phyloP scores from a whole-genome alignment of 2,113 vertebrate species.

The Thinocorus orbignyianus region DNA sequence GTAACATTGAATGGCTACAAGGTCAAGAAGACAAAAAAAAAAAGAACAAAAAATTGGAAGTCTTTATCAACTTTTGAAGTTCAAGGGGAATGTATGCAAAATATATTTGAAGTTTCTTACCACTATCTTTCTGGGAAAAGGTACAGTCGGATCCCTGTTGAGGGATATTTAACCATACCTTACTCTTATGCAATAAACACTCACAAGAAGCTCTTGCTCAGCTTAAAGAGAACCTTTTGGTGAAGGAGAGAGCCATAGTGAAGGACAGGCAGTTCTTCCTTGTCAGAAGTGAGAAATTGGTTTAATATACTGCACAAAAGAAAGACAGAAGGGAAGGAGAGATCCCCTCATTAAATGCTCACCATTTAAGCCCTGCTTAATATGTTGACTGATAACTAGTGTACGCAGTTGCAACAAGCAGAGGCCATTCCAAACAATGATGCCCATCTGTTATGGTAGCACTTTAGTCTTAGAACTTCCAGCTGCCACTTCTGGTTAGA shows the following conservation, averaged over 20 bases:
- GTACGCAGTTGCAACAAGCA: conserved; percentile 58
- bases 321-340: conserved; percentile 61
- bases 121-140: not conserved
- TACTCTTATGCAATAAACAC: not conserved
- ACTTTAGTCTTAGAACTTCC: conserved; percentile 38
- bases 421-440: conserved; percentile 45
- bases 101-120: not conserved
- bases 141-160: not conserved
- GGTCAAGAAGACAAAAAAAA: not conserved
- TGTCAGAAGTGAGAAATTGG: conserved; percentile 61
- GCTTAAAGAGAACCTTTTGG: not conserved
- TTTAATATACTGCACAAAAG: conserved; percentile 55
- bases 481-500: conserved; percentile 36
- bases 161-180: not conserved
- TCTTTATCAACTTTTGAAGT: not conserved
- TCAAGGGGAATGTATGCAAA: not conserved
- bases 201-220: not conserved
- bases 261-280: conserved; percentile 53
- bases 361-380: conserved; percentile 68
- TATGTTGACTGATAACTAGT: conserved; percentile 67
- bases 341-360: conserved; percentile 66
- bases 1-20: not conserved
- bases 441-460: conserved; percentile 44
- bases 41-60: not conserved
- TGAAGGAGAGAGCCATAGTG: conserved; percentile 3